Percentiles rank a stretch among this genome's conserved stretches.
phyloP scores from a whole-genome alignment of 23 tunicate genomes.

The Phallusia fumigata region DNA sequence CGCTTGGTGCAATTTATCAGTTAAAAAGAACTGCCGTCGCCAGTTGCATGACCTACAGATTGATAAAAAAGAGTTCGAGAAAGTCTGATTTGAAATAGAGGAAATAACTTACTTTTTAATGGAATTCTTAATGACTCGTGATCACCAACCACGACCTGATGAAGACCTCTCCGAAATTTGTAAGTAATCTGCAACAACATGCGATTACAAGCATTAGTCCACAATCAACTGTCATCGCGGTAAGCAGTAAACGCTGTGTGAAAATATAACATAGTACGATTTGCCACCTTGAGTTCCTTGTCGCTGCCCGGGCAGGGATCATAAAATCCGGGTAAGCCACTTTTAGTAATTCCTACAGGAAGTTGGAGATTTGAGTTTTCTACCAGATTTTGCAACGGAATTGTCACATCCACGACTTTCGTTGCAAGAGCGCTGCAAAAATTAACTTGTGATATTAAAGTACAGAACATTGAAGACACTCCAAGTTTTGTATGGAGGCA shows the following conservation, averaged over 20 bases:
- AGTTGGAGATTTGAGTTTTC: conserved; percentile 70
- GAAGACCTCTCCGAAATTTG: conserved; percentile 66
- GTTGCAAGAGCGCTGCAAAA: conserved; percentile 16
- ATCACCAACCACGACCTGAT: conserved; percentile 65
- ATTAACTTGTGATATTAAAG: not conserved
- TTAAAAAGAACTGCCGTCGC: not conserved
- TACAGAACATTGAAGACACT: not conserved
- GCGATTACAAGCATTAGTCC: not conserved
- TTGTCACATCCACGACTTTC: conserved; percentile 60
- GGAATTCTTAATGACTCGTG: conserved; percentile 75
- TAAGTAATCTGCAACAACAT: conserved; percentile 51
- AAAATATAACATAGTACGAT: no score
- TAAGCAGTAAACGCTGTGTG: not conserved
- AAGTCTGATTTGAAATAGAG: not conserved
- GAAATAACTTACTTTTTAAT: conserved; percentile 66
- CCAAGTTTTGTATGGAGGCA: not conserved
- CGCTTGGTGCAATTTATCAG: no score
- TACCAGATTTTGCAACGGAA: conserved; percentile 86
- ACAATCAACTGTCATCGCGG: not conserved
- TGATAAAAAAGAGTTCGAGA: no score
- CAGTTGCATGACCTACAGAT: not conserved
- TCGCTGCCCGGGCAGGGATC: conserved; percentile 93
- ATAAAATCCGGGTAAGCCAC: conserved; percentile 89
- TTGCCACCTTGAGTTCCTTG: conserved; percentile 60
- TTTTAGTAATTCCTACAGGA: conserved; percentile 71